Evolutionary conservation across 2,113 vertebrate genomes (phyloP).

Genomic region (Xenus cinereus): DNA sequence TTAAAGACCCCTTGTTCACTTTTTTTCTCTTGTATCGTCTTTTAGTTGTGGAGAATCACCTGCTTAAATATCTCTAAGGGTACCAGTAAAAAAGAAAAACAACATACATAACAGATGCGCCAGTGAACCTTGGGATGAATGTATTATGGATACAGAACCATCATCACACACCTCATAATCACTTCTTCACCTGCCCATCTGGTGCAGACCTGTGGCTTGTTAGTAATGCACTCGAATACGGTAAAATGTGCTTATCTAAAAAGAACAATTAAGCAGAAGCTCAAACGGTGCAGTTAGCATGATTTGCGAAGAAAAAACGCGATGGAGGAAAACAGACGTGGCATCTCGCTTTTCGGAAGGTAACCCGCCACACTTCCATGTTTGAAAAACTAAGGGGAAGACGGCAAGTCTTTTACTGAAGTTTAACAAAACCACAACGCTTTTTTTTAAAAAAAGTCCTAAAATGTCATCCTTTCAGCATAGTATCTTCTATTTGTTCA

Average conservation of each 20-base stretch:
- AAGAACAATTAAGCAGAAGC: constrained; percentile 62
- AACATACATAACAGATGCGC: constrained; percentile 67
- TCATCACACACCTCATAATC: constrained; percentile 75
- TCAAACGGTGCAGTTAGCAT: not conserved
- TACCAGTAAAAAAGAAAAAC: constrained; percentile 60
- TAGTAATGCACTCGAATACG: constrained; percentile 40
- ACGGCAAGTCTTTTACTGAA: not conserved
- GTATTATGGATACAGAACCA: constrained; percentile 67
- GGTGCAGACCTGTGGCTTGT: constrained; percentile 74
- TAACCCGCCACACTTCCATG: fast-evolving
- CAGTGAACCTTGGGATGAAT: constrained; percentile 69
- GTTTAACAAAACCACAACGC: not conserved
- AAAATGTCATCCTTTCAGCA: fast-evolving
- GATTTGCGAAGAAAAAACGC: not conserved
- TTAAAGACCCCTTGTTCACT: constrained; percentile 65
- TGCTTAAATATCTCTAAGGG: constrained; percentile 64
- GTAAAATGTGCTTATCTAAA: constrained; percentile 46
- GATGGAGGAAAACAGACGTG: not conserved
- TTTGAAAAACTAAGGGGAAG: not conserved
- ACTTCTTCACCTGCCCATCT: constrained; percentile 82
- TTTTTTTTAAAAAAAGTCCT: not conserved
- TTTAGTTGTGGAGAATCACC: constrained; percentile 56
- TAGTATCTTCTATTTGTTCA: not conserved
- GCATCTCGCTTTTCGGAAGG: not conserved
- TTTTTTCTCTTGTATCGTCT: constrained; percentile 55